Evolutionary conservation across 2,888 invertebrate genomes (phyloP), one percentile per base, ranked within the genome.

Genomic region (Nephrocerus scutellatus): DNA sequence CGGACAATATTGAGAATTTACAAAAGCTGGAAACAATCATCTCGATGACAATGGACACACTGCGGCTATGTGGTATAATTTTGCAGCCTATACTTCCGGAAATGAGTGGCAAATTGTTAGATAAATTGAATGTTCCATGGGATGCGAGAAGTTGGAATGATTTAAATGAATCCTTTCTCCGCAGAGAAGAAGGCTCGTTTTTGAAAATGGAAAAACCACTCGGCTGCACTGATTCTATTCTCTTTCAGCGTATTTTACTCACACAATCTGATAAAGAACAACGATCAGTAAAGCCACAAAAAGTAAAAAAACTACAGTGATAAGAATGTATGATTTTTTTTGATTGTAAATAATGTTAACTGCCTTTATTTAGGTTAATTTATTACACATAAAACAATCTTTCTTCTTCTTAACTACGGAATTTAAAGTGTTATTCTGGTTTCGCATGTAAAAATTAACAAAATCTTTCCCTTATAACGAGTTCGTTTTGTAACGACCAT

Each of bases 31-130:
- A 82, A 55, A 77, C 79, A 12, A 77, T 92, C 33, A 72, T 96
- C 39, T 84, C 86, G 59, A 66, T 95, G 29, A 81, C 86, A 15
- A 72, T 95, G 71, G 95, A 97, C 69, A 80, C 84, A 0, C 66
- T 91, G 28, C 74, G 95, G 51, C 78, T 91, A 40, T 74, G 77
- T 52, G 80, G 80, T 12, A 82, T 95, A 43, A 75, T 90, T 24
- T 68, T 97, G 18, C 83, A 84, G 55, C 97, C 97, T 1, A 76
- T 97, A 15, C 74, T 89, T 38, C 97, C 97, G 5, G 74, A 73
- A 35, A 64, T 91, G 52, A 69, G 82, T 3, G 62, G 68, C 13
- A 75, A 72, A 46, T 66, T 93, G 40, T 70, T 97, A 47, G 75
- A 83, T 62, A 83, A 82, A 68, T 63, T 89, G 36, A 66, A 65